phyloP scores from a whole-genome alignment of 2,113 vertebrate genomes.

The Plectropomus leopardus region DNA sequence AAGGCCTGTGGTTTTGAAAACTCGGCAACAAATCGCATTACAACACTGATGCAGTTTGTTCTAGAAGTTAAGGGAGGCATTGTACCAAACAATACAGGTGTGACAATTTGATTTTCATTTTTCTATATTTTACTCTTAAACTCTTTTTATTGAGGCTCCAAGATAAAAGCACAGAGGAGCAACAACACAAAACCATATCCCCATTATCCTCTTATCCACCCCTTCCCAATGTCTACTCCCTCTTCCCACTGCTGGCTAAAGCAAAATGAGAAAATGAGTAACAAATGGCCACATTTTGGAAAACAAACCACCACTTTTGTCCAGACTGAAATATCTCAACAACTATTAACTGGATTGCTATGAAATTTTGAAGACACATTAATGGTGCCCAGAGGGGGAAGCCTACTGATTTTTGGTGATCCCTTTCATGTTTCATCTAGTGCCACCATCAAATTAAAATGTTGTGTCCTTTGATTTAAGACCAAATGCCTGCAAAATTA shows the following conservation, averaged over 20 bases:
- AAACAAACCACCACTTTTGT: neutral
- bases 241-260: neutral
- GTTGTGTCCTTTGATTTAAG: no score
- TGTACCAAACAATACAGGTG: neutral
- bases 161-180: neutral
- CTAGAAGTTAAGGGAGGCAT: neutral
- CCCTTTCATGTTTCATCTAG: neutral
- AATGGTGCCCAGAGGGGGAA: neutral
- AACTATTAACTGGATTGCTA: neutral
- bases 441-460: neutral
- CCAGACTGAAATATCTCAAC: no score
- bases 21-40: neutral
- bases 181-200: neutral
- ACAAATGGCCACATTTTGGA: neutral
- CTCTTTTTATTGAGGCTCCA: neutral
- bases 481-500: no score
- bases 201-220: no score
- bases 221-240: neutral
- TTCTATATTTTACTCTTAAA: neutral
- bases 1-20: neutral
- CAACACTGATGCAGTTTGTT: slow-evolving; percentile 2
- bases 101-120: neutral
- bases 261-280: neutral
- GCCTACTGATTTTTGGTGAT: neutral
- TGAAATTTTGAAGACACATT: neutral